Base-by-base conservation (phyloP, 2,113 vertebrate genomes). In the Caranx ignobilis region DNA sequence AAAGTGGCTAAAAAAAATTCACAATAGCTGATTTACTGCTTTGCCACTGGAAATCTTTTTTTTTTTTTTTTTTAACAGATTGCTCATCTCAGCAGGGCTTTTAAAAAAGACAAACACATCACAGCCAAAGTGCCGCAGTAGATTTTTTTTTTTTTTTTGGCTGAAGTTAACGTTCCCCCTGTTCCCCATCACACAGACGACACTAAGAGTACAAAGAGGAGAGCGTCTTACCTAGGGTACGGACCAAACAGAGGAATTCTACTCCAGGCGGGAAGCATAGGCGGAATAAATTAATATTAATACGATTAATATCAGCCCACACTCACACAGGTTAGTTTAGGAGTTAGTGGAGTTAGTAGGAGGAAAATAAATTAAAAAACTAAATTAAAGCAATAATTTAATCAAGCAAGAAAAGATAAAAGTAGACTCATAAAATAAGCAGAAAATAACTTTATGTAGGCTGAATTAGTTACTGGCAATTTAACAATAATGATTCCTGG, bases 171-270 rank as follows among this genome's bases (percentile, higher is more conserved):
- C 57, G 67, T 39, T 34, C 35, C 77, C 39, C 19, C 52, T n/a
- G 75, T 54, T 79, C 72, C 79, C 81, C 78, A 52, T 78, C 82
- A 89, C 90, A 93, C 75, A 88, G 52, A 90, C 80, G 68, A 92
- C 91, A 91, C 69, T 73, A 73, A 93, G 85, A 91, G 73, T 90
- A 74, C 88, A 88, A 87, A 88, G 78, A 91, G 87, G 79, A 90
- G 87, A 87, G 88, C 71, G 31, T 96, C 98, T 99, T 99, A 99
- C 98, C 98, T 99, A 97, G 98, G 98, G 95, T 99, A 99, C 81
- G 98, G 98, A 96, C 98, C 98, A 96, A 99, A 99, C 91, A 99
- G 98, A 95, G 97, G 98, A 95, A 99, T 99, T 97, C 98, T 99
- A 99, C 94, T 99, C 98, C 98, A 95, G 96, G 84, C 83, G 89